Evolutionary conservation across 2,888 invertebrate genomes (phyloP).

Genomic region (Epirrhoe tristata): DNA sequence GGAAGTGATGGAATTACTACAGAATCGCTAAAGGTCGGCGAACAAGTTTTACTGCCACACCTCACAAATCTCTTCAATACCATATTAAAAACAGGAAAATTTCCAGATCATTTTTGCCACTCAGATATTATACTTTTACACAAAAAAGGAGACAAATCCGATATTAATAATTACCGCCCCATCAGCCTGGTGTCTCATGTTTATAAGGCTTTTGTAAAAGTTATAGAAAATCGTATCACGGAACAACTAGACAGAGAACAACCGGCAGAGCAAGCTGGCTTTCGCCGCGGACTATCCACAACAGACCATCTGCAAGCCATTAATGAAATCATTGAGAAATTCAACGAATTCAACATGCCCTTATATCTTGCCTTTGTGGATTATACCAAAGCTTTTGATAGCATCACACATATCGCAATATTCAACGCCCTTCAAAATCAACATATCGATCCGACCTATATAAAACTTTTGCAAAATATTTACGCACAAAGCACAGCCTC

Average conservation of each 20-base stretch:
- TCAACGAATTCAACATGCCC: background rate
- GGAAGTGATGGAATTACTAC: background rate
- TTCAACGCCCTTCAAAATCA: background rate
- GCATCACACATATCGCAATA: background rate
- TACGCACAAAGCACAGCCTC: background rate
- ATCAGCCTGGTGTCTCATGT: slow-evolving; percentile 3
- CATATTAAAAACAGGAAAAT: background rate
- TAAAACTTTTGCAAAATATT: background rate
- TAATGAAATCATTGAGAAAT: background rate
- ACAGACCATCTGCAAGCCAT: slow-evolving; percentile 1
- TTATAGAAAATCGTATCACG: background rate
- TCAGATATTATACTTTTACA: background rate
- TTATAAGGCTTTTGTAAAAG: background rate
- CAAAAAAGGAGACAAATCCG: background rate
- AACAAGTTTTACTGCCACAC: background rate
- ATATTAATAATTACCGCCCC: background rate
- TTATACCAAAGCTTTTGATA: slow-evolving; percentile 7
- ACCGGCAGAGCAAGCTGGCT: slow-evolving; percentile 3
- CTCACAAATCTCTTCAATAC: slow-evolving; percentile 1
- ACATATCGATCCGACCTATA: background rate
- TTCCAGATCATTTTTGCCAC: background rate
- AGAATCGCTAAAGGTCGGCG: background rate
- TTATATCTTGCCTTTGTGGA: slow-evolving; percentile 1
- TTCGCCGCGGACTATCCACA: background rate
- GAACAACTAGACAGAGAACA: background rate